Percentiles rank a stretch among this genome's conserved stretches.
phyloP scores from a whole-genome alignment of 1,140 invertebrate species.

The Formica exsecta region DNA sequence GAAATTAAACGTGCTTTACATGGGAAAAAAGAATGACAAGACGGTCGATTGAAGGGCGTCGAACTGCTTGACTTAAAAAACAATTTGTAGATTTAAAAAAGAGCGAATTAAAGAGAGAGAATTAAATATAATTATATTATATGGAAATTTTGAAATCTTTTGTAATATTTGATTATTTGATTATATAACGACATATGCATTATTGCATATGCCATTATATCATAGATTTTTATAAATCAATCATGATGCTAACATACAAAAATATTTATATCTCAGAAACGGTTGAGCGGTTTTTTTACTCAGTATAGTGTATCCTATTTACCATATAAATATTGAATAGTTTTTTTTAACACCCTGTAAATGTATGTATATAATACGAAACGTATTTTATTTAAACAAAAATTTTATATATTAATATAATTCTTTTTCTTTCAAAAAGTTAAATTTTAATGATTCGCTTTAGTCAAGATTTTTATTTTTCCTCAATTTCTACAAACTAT shows the following conservation, averaged over 20 bases:
- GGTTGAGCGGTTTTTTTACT: no score
- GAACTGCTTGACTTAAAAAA: not conserved
- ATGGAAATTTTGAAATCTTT: not conserved
- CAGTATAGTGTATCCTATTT: no score
- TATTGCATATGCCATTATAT: not conserved
- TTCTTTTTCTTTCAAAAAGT: not conserved
- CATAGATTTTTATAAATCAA: not conserved
- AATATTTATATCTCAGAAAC: no score
- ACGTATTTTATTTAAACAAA: not conserved
- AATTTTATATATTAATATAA: not conserved
- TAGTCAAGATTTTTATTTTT: not conserved
- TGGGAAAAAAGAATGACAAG: constrained; percentile 38
- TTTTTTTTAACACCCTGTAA: no score
- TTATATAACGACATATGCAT: not conserved
- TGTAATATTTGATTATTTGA: not conserved
- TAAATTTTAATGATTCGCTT: not conserved
- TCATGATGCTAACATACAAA: no score
- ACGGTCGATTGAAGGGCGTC: not conserved
- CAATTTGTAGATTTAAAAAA: not conserved
- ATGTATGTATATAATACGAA: not conserved
- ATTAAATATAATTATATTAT: not conserved
- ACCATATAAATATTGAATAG: no score
- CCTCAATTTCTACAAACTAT: not conserved
- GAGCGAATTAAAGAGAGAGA: not conserved
- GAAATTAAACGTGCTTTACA: constrained; percentile 67